Base-by-base conservation (phyloP, 2,797 vertebrate genomes). In the Catharus ustulatus region DNA sequence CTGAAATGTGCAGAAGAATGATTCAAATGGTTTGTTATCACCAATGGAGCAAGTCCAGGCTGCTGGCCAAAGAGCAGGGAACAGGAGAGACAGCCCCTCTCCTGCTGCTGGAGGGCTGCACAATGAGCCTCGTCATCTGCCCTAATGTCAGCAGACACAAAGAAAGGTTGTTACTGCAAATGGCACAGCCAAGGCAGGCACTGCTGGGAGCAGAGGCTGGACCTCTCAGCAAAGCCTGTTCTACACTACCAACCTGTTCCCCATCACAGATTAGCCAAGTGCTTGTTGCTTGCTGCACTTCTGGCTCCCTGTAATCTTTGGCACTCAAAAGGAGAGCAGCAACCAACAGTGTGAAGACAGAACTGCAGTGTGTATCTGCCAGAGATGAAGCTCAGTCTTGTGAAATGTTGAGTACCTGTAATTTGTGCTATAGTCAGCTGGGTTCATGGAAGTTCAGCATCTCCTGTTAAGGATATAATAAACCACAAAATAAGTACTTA, bases 261-360 rank as follows among this genome's bases (percentile, higher is more conserved):
- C 40, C 9, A 18, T 14, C 67, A 46, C 26, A 59, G 19, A 23
- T 27, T 3, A 57, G 26, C 24, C 43, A 80, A 57, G 45, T 5
- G 42, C 22, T 34, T 34, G 21, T 8, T 40, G 32, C 12, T 81
- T 30, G 68, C 64, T 77, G 43, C 38, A 23, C 13, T 54, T 69
- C 75, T 40, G 46, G 5, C 58, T 54, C 0, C 0, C 29, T 6
- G 0, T 6, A 4, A 15, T 18, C 23, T 80, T 61, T 66, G 61
- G 15, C 10, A 34, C 18, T 43, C 32, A 36, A 32, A 82, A 48
- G 22, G 63, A 34, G 27, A 83, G 23, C 20, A 83, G 32, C 26
- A 5, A 61, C 54, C 49, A 29, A 20, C 1, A 3, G 45, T 4
- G 17, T 32, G 26, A 64, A 58, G 42, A 34, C 13, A 73, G 68